Evolutionary conservation across 1,140 invertebrate genomes (phyloP).

Genomic region (Cydia pomonella): DNA sequence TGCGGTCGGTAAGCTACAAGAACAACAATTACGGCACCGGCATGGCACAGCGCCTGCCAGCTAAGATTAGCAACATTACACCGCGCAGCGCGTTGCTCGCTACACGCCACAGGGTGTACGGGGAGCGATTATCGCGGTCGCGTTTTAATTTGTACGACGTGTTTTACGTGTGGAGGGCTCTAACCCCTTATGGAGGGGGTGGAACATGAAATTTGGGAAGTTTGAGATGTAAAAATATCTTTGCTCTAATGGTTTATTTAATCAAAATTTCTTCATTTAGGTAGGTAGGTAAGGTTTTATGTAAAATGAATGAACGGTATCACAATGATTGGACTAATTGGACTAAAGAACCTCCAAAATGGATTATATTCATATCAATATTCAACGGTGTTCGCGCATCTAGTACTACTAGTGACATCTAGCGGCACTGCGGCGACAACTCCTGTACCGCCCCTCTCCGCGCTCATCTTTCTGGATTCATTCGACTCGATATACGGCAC

Average conservation of each 20-base stretch:
- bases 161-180: conserved; percentile 53
- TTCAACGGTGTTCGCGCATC: too few species aligned
- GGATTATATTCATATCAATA: too few species aligned
- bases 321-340: too few species aligned
- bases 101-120: conserved; percentile 37
- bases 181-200: conserved; percentile 31
- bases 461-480: too few species aligned
- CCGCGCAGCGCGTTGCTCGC: conserved; percentile 43
- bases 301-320: neutral
- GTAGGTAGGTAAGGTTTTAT: neutral
- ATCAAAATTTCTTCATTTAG: neutral
- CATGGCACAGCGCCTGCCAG: conserved; percentile 45
- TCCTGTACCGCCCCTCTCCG: too few species aligned
- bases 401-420: too few species aligned
- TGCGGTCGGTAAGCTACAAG: conserved; percentile 2
- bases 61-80: conserved; percentile 54
- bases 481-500: too few species aligned
- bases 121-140: conserved; percentile 58
- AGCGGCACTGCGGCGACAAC: too few species aligned
- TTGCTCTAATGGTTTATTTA: neutral
- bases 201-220: conserved; percentile 34
- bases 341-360: too few species aligned
- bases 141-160: conserved; percentile 71
- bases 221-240: conserved; percentile 26
- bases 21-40: neutral